Conservation (phyloP, 2,888 invertebrate species). For the Parnassius mnemosyne region DNA sequence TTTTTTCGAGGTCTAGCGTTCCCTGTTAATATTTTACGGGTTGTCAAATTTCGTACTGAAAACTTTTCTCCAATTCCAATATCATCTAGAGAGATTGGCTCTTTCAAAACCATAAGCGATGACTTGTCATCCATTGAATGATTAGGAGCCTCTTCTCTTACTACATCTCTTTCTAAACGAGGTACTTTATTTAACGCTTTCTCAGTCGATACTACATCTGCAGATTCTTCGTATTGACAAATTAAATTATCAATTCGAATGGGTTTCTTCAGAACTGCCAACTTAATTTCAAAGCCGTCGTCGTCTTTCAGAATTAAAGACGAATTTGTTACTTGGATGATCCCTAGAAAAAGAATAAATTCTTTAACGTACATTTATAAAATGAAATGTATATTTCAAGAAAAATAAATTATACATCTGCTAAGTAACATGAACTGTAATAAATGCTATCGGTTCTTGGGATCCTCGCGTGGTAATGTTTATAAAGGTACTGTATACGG, state of each 20-base stretch:
- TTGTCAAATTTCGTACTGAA: slow-evolving; percentile 33
- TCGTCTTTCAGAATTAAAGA: slow-evolving; percentile 53
- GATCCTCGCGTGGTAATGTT: too few species aligned
- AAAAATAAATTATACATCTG: too few species aligned
- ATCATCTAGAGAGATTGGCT: slow-evolving; percentile 49
- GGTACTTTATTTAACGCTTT: slow-evolving; percentile 5
- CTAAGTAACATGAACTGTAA: too few species aligned
- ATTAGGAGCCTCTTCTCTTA: slow-evolving; percentile 5
- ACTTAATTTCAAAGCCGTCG: slow-evolving; percentile 48
- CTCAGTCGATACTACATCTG: slow-evolving; percentile 13
- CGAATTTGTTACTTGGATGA: slow-evolving; percentile 52
- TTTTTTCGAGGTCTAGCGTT: slow-evolving; percentile 34
- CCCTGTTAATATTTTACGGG: slow-evolving; percentile 37
- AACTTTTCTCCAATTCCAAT: slow-evolving; percentile 36
- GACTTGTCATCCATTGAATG: slow-evolving; percentile 21
- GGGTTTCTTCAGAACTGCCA: slow-evolving; percentile 52
- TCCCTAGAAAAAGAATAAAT: slow-evolving; percentile 52
- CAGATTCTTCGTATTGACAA: slow-evolving; percentile 39
- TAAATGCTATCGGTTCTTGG: too few species aligned
- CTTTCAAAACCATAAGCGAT: slow-evolving; percentile 42
- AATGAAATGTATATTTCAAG: too few species aligned
- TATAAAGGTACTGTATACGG: too few species aligned
- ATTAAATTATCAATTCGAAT: slow-evolving; percentile 47
- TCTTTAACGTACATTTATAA: neutral
- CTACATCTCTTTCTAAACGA: slow-evolving; percentile 4